Conservation (phyloP, 2,888 invertebrate species). For the Idaea biselata region DNA sequence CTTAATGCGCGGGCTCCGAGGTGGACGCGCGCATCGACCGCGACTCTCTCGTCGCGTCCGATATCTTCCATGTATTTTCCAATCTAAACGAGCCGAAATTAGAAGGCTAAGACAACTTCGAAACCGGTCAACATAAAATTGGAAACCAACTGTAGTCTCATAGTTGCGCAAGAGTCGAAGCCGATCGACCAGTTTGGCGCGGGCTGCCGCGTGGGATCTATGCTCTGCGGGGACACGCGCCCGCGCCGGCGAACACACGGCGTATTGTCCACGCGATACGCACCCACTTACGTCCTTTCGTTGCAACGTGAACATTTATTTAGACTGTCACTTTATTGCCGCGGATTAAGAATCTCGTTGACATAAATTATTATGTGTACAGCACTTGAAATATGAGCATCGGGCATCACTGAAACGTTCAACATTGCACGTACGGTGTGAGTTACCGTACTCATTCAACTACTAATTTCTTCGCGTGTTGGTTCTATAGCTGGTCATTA, state of each 20-base stretch:
- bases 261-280: slow-evolving; percentile 24
- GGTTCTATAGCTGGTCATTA: background rate
- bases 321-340: slow-evolving; percentile 63
- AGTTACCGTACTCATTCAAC: slow-evolving; percentile 11
- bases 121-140: slow-evolving; percentile 81
- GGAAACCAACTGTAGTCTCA: slow-evolving; percentile 77
- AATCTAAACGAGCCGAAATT: slow-evolving; percentile 79
- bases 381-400: slow-evolving; percentile 47
- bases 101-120: slow-evolving; percentile 77
- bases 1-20: slow-evolving; percentile 29
- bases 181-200: slow-evolving; percentile 71
- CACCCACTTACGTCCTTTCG: slow-evolving; percentile 47
- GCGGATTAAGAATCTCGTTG: slow-evolving; percentile 70
- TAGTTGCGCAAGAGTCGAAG: slow-evolving; percentile 73
- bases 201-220: slow-evolving; percentile 66
- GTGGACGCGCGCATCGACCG: slow-evolving; percentile 23
- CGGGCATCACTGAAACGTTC: slow-evolving; percentile 39
- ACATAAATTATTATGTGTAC: slow-evolving; percentile 64
- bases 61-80: slow-evolving; percentile 66
- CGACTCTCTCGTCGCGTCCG: slow-evolving; percentile 14
- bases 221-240: slow-evolving; percentile 37
- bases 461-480: slow-evolving; percentile 2
- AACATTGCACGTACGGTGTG: slow-evolving; percentile 25
- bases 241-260: slow-evolving; percentile 8
- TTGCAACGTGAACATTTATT: slow-evolving; percentile 46